phyloP scores from a whole-genome alignment of 2,797 vertebrate genomes.

The Myotis planiceps region DNA sequence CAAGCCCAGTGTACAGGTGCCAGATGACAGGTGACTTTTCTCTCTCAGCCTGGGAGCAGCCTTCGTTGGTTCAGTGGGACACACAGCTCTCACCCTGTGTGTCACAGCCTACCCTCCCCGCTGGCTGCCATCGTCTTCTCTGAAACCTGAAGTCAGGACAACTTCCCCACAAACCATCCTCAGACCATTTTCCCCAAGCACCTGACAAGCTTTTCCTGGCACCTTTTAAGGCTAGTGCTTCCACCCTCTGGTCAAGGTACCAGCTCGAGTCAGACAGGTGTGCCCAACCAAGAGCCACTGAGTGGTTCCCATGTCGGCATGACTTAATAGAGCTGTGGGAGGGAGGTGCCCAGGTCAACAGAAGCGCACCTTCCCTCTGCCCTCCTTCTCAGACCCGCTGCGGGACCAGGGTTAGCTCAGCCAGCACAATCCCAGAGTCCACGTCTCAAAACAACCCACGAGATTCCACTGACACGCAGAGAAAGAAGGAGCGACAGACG shows the following conservation, averaged over 20 bases:
- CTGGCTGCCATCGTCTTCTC: accelerated
- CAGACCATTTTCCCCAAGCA: neutral
- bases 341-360: neutral
- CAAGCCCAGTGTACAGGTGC: neutral
- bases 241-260: neutral
- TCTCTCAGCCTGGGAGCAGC: neutral
- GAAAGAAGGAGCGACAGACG: neutral
- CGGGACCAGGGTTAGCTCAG: neutral
- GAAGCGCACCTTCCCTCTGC: neutral
- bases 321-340: accelerated
- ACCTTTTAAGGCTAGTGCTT: neutral
- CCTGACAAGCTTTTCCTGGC: accelerated
- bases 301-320: neutral
- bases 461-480: neutral
- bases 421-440: neutral
- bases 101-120: neutral
- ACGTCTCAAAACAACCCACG: neutral
- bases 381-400: neutral
- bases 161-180: neutral
- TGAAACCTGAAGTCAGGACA: neutral
- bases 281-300: neutral
- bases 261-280: neutral
- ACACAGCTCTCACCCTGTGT: too few relatives aligned
- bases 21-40: neutral
- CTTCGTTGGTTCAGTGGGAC: neutral